Conservation (phyloP, 2,888 invertebrate genomes). For the Limnephilus rhombicus region DNA sequence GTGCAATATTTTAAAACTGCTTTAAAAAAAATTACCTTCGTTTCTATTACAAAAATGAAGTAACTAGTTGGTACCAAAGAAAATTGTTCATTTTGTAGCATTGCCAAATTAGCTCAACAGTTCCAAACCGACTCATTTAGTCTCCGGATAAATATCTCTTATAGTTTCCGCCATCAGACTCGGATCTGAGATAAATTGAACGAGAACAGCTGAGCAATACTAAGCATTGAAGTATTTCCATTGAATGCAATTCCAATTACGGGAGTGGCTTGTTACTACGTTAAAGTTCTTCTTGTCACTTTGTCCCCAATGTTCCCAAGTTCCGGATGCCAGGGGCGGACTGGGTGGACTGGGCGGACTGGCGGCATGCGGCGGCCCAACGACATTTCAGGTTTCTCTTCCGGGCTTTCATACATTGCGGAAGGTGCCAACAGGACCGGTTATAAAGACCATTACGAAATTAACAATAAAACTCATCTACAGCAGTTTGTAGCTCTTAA, state of each 20-base stretch:
- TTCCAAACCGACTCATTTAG: neutral
- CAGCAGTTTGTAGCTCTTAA: neutral
- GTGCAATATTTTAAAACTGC: neutral
- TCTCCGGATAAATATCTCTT: neutral
- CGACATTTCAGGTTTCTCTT: neutral
- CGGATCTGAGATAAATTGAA: neutral
- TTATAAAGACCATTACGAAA: too few species aligned
- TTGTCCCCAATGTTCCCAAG: constrained; percentile 16
- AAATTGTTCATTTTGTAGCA: neutral
- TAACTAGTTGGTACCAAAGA: neutral
- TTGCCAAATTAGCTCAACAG: neutral
- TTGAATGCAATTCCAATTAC: constrained; percentile 31
- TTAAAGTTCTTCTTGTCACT: constrained; percentile 13
- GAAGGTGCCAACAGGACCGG: neutral
- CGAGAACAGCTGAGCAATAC: neutral
- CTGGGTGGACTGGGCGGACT: neutral
- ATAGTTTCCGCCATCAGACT: neutral
- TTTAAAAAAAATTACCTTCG: too few species aligned
- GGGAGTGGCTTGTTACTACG: constrained; percentile 28
- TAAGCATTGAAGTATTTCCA: constrained; percentile 24
- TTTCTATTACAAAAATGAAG: too few species aligned
- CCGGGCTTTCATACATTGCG: neutral
- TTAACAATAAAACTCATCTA: neutral
- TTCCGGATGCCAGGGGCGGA: neutral
- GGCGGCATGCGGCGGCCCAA: too few species aligned